phyloP scores from a whole-genome alignment of 2,113 vertebrate species.

The Lasiurus borealis region DNA sequence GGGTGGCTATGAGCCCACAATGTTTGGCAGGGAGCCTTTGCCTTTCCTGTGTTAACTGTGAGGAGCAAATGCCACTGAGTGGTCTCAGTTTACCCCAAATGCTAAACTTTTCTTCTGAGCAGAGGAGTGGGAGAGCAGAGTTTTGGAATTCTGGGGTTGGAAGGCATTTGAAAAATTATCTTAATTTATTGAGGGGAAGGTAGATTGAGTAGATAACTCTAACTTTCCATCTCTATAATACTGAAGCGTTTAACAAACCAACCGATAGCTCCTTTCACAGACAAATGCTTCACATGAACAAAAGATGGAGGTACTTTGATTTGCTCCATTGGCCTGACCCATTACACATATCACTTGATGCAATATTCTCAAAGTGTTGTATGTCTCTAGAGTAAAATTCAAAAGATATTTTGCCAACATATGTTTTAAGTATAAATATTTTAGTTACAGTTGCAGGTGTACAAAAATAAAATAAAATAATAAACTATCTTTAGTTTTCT shows the following conservation, averaged over 20 bases:
- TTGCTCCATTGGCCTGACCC: neutral
- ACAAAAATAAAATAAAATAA: neutral
- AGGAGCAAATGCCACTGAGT: neutral
- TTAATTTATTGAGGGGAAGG: neutral
- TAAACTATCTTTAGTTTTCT: constrained; percentile 6
- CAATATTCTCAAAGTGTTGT: neutral
- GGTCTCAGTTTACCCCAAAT: neutral
- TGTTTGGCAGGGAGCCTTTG: neutral
- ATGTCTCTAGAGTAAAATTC: neutral
- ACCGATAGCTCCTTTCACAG: neutral
- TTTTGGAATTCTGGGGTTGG: neutral
- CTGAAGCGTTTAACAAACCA: neutral
- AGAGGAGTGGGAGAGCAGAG: neutral
- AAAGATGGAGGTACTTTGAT: neutral
- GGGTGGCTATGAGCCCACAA: too few relatives aligned
- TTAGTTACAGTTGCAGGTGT: neutral
- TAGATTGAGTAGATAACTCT: neutral
- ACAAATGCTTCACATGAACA: neutral
- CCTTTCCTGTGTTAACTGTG: neutral
- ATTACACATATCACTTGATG: neutral
- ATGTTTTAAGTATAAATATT: neutral
- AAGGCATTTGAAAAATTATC: constrained; percentile 13
- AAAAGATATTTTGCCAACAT: neutral
- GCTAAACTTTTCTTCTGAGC: neutral
- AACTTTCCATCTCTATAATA: neutral